A percentile compares a stretch with the other conserved stretches of the same genome.
phyloP scores from a whole-genome alignment of 2,888 invertebrate genomes.

The Sinohyriopsis cumingii region DNA sequence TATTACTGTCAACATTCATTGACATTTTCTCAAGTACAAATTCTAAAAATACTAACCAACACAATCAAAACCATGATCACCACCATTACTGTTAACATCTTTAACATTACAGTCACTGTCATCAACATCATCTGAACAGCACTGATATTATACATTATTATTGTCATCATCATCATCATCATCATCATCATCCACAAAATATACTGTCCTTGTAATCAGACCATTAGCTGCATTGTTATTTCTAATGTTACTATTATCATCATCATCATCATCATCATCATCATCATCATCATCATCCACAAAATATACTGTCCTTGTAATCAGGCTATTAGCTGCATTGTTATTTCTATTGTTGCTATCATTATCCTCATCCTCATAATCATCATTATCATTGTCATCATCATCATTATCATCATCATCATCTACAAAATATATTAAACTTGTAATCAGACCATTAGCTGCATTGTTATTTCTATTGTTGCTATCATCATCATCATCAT shows the following conservation, averaged over 20 bases:
- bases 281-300: conserved; percentile 4
- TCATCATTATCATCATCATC: conserved; percentile 2
- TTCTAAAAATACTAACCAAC: no score
- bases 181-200: conserved; percentile 2
- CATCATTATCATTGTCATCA: conserved; percentile 5
- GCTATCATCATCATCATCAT: conserved; percentile 4
- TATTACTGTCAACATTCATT: no score
- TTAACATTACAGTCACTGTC: no score
- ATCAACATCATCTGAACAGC: no score
- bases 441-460: not conserved
- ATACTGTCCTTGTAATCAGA: not conserved
- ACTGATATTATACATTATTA: no score
- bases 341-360: not conserved
- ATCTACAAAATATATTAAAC: not conserved
- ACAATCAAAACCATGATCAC: no score
- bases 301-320: not conserved
- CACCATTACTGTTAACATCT: no score
- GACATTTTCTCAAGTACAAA: no score
- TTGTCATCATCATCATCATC: no score
- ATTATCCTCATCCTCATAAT: conserved; percentile 1
- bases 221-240: conserved; percentile 1
- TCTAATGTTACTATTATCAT: conserved; percentile 2
- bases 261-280: not conserved
- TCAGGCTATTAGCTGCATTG: not conserved
- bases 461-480: not conserved